Conservation (phyloP, 1,140 invertebrate species). For the Lysiphlebus fabarum region DNA sequence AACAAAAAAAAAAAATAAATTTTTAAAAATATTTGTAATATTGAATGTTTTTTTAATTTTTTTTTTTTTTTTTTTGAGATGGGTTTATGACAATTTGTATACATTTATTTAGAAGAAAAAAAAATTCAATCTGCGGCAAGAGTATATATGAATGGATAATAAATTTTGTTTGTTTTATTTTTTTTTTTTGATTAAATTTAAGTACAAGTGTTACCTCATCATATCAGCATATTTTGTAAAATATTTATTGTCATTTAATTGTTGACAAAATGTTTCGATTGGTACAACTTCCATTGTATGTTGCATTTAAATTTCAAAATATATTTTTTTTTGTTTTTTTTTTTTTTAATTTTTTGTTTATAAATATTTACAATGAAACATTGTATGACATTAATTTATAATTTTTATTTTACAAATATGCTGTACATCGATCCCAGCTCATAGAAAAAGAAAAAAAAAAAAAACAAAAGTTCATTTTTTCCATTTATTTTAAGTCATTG, state of each 20-base stretch:
- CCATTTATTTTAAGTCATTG: slow-evolving; percentile 60
- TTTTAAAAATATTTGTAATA: slow-evolving; percentile 38
- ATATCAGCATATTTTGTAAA: slow-evolving; percentile 29
- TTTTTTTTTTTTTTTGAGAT: slow-evolving; percentile 43
- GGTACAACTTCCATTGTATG: slow-evolving; percentile 42
- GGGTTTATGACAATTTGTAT: slow-evolving; percentile 39
- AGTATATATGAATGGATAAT: slow-evolving; percentile 58
- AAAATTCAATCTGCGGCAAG: slow-evolving; percentile 44
- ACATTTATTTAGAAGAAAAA: slow-evolving; percentile 16
- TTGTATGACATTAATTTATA: not conserved
- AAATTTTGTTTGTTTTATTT: too few relatives aligned
- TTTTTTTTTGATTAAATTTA: slow-evolving; percentile 51
- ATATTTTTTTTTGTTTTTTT: too few relatives aligned
- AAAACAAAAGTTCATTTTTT: slow-evolving; percentile 54
- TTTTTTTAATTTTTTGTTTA: not conserved
- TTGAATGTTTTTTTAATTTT: slow-evolving; percentile 41
- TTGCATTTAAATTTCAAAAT: slow-evolving; percentile 50
- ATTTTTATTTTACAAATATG: slow-evolving; percentile 23
- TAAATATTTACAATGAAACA: slow-evolving; percentile 12
- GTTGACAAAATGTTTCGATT: slow-evolving; percentile 22
- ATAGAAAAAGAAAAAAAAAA: slow-evolving; percentile 30
- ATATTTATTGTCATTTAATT: slow-evolving; percentile 2
- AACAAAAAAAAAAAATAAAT: slow-evolving; percentile 25
- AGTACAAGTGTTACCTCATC: slow-evolving; percentile 61
- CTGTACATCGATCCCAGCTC: slow-evolving; percentile 55